phyloP scores from a whole-genome alignment of 1,140 invertebrate genomes.

The Cydia pomonella region DNA sequence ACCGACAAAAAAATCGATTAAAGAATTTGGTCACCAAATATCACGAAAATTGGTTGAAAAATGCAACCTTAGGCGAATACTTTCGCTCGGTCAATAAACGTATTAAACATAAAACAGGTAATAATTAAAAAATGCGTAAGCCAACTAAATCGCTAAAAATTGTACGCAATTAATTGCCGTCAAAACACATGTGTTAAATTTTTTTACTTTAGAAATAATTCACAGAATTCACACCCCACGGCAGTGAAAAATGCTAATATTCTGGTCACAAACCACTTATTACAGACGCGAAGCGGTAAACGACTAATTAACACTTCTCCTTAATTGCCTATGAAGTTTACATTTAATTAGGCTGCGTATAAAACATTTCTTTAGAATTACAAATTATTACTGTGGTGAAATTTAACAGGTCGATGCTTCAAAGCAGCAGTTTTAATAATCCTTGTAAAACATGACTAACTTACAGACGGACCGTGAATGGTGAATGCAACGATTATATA shows the following conservation, averaged over 20 bases:
- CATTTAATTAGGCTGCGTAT: not conserved
- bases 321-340: conserved; percentile 2
- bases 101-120: too few relatives aligned
- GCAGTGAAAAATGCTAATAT: not conserved
- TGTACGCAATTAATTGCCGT: too few relatives aligned
- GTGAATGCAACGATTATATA: too few relatives aligned
- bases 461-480: too few relatives aligned
- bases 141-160: too few relatives aligned
- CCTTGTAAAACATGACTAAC: not conserved
- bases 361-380: not conserved
- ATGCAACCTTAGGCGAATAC: too few relatives aligned
- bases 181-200: too few relatives aligned
- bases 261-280: not conserved
- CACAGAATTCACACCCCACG: not conserved
- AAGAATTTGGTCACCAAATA: too few relatives aligned
- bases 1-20: too few relatives aligned
- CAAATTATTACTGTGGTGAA: not conserved
- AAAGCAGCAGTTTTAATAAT: not conserved
- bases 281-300: not conserved
- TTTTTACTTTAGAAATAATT: not conserved
- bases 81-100: too few relatives aligned
- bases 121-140: too few relatives aligned
- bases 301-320: not conserved
- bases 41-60: too few relatives aligned
- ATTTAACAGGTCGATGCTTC: conserved; percentile 1